A percentile compares a stretch with the other conserved stretches of the same genome.
Evolutionary conservation across 2,888 invertebrate species (phyloP).

Genomic region (Tromatobia lineatoria): DNA sequence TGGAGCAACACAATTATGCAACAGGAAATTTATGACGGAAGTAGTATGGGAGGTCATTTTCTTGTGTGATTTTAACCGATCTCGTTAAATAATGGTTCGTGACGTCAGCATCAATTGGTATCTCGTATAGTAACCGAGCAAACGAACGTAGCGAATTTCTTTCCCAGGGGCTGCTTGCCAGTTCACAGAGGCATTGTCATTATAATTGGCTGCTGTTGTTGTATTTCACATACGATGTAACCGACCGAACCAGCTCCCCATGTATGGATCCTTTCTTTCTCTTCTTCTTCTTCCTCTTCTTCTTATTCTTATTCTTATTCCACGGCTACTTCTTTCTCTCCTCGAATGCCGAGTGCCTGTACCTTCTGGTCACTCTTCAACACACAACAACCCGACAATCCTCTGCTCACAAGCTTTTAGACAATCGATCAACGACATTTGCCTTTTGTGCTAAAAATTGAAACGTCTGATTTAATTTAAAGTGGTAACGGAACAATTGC

Average conservation of each 20-base stretch:
- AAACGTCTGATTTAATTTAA: too few relatives aligned
- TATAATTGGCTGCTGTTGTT: constrained; percentile 84
- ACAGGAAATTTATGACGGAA: constrained; percentile 24
- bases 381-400: background rate
- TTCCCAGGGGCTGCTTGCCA: constrained; percentile 80
- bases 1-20: constrained; percentile 21
- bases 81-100: constrained; percentile 77
- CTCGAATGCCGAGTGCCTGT: constrained; percentile 61
- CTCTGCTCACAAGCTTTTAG: constrained; percentile 36
- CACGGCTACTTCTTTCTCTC: constrained; percentile 16
- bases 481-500: too few relatives aligned
- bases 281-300: constrained; percentile 35
- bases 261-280: constrained; percentile 43
- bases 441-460: background rate
- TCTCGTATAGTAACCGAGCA: constrained; percentile 64
- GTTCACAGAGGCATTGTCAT: constrained; percentile 82
- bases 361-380: background rate
- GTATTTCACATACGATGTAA: constrained; percentile 82
- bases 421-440: constrained; percentile 26
- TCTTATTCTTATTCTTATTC: constrained; percentile 29
- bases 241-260: constrained; percentile 56
- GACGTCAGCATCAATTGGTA: constrained; percentile 73
- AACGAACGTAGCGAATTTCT: constrained; percentile 82
- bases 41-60: constrained; percentile 35
- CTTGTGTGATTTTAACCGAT: constrained; percentile 68